Evolutionary conservation across 1,140 invertebrate species (phyloP), one percentile per base, ranked within the genome.

Genomic region (Homarus americanus): DNA sequence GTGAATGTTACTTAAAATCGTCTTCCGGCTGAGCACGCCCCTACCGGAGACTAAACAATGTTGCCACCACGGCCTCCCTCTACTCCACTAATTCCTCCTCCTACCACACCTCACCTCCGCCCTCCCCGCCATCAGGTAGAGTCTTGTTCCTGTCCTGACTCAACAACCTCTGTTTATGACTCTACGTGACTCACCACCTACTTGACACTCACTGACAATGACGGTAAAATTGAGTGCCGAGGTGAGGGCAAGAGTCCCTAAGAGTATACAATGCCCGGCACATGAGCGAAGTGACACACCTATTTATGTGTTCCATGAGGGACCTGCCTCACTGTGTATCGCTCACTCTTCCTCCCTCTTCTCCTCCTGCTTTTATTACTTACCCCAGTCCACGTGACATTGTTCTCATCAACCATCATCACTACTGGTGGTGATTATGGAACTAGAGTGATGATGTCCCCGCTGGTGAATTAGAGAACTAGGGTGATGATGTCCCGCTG

Each of bases 11-110:
- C 87, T 90, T 90, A 90, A 90, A 90, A 90, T 90, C 69, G 41
- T 76, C 87, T 90, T 90, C 80, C 87, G 80, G 80, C 28, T 83
- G 80, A 84, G 58, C 87, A 83, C 87, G 80, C 76, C 87, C 87
- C 87, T 90, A 90, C 80, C 87, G 80, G 87, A 90, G 87, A 90
- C 87, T 90, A 90, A 90, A 90, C 87, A 90, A 90, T 90, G 87
- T 90, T 90, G 87, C 87, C 87, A 83, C n/a, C 79, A 2, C 9
- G 34, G 53, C n/a, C n/a, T 80, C 87, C 3, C 80, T 76, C 41
- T 41, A 24, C 49, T 38, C 36, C 66, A 41, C 40, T 58, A 5
- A 72, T 38, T 10, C 66, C 32, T 78, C 80, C 41, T 28, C 10
- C 20, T 49, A 9, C 38, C 40, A 24, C 36, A 1, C 32, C 75